Evolutionary conservation across 1,140 invertebrate species (phyloP).

Genomic region (Formica exsecta): DNA sequence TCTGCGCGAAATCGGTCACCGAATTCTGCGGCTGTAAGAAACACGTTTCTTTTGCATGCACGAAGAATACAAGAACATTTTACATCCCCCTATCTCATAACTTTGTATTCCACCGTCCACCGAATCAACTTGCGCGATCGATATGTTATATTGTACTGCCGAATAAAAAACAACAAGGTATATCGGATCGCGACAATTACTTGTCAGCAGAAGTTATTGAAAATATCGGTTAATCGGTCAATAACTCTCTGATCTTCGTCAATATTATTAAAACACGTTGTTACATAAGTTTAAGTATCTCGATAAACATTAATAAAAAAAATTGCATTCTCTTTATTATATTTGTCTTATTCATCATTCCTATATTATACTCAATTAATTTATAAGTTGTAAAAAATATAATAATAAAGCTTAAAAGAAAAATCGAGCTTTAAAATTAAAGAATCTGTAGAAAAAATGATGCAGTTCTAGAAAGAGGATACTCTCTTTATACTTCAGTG

Average conservation of each 20-base stretch:
- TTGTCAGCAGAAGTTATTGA: not conserved
- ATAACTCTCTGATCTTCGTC: not conserved
- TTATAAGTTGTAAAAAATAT: not conserved
- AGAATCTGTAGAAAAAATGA: not conserved
- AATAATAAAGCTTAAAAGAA: not conserved
- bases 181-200: constrained; percentile 41
- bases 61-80: constrained; percentile 32
- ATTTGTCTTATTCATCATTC: not conserved
- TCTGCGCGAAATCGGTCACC: not conserved
- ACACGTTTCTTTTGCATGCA: not conserved
- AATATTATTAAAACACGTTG: not conserved
- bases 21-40: not conserved
- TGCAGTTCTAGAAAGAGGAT: not conserved
- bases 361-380: not conserved
- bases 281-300: not conserved
- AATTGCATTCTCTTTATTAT: not conserved
- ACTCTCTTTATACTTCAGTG: not conserved
- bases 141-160: not conserved
- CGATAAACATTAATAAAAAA: not conserved
- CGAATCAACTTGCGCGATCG: constrained; percentile 36
- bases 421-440: not conserved
- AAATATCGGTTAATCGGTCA: constrained; percentile 29
- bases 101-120: not conserved
- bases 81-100: constrained; percentile 38
- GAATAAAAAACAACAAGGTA: constrained; percentile 52